Base-by-base conservation (phyloP, 2,888 invertebrate genomes). In the Spialia ferax region DNA sequence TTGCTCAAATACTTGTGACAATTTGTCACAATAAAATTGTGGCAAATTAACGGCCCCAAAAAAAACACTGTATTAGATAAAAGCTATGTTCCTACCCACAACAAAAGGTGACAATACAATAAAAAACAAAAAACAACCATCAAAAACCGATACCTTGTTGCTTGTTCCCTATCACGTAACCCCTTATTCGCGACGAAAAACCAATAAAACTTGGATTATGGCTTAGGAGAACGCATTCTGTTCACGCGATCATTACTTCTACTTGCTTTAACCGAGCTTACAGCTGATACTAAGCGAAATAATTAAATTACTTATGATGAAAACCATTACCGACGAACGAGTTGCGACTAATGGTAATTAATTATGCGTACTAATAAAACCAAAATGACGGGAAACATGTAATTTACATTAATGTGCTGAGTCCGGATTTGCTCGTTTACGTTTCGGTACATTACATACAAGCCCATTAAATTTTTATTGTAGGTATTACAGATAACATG, bases 151-250 rank as follows among this genome's bases (percentile, higher is more conserved):
- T 35, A 55, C 32, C 54, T 50, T 18, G 20, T 54, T 18, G 18
- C 29, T 56, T 22, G 32, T 26, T 42, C 26, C 32, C 20, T 10
- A 13, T 42, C 23, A 45, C 38, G 22, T 11, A 56, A 59, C 38
- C 26, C 35, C 18, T 54, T 35, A 23, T 57, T 56, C 56, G 59
- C 50, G 59, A 20, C 38, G 18, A 35, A 64, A 65, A 59, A 52
- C 52, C 65, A 26, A 65, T 65, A 65, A 65, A 66, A 22, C 38
- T 13, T n/a, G 56, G 65, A 59, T 52, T 52, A 65, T 15, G 26
- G 57, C 38, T 50, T n/a, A 15, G 35, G 23, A 42, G 26, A 50
- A 38, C 57, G 50, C 62, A 29, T 52, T 18, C 18, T 35, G 50
- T 65, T 65, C 59, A 52, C 59, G 20, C 61, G 61, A 61, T 50